Evolutionary conservation across 2,888 invertebrate species (phyloP).

Genomic region (Andrena camellia): DNA sequence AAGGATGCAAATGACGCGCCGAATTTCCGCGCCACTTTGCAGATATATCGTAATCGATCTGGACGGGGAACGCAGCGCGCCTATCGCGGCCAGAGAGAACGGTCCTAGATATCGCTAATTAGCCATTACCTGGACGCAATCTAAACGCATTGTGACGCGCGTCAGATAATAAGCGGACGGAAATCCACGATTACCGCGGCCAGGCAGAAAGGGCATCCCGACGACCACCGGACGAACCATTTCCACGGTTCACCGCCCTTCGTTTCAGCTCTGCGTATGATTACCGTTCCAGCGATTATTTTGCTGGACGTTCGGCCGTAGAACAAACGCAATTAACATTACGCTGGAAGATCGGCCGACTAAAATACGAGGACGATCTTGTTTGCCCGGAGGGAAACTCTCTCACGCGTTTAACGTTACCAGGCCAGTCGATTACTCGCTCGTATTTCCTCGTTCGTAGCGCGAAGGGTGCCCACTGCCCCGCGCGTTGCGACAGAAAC

Average conservation of each 20-base stretch:
- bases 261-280: constrained; percentile 74
- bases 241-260: constrained; percentile 83
- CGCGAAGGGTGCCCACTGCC: background rate
- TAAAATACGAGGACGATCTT: constrained; percentile 53
- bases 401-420: constrained; percentile 60
- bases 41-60: background rate
- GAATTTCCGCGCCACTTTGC: too few species aligned
- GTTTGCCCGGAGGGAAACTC: constrained; percentile 56
- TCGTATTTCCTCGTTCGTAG: background rate
- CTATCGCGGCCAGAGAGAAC: constrained; percentile 4
- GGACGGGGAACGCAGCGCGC: too few species aligned
- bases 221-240: constrained; percentile 83
- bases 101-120: constrained; percentile 61
- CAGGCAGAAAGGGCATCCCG: constrained; percentile 79
- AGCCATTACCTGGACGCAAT: constrained; percentile 65
- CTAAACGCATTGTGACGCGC: constrained; percentile 75
- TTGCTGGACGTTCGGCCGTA: constrained; percentile 43
- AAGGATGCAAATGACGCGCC: too few species aligned
- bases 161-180: constrained; percentile 81
- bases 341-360: constrained; percentile 26
- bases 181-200: constrained; percentile 84
- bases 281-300: constrained; percentile 73
- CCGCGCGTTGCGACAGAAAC: too few species aligned
- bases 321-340: constrained; percentile 65
- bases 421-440: constrained; percentile 11